Percentiles rank a stretch among this genome's conserved stretches.
Evolutionary conservation across 2,113 vertebrate genomes (phyloP).

Genomic region (Grallaria varia): DNA sequence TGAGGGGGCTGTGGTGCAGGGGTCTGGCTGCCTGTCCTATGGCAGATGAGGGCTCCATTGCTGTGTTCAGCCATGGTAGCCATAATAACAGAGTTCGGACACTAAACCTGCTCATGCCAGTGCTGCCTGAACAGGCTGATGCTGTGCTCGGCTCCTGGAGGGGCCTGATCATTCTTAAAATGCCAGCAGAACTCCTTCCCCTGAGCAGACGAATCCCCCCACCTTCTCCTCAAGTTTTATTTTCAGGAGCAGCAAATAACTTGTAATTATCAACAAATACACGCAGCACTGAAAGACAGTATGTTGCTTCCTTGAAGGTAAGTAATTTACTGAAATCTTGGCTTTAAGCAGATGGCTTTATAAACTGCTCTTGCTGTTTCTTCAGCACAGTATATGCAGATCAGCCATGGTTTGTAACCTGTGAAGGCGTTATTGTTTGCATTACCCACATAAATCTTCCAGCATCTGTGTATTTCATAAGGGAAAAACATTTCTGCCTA

Average conservation of each 20-base stretch:
- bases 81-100: neutral
- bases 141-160: neutral
- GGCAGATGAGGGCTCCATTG: neutral
- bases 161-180: neutral
- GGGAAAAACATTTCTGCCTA: constrained; percentile 28
- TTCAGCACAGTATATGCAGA: neutral
- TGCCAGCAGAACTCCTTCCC: neutral
- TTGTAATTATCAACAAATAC: neutral
- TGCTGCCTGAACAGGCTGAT: neutral
- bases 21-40: neutral
- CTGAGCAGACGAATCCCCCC: neutral
- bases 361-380: neutral
- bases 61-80: neutral
- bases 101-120: neutral
- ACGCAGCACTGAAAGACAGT: neutral
- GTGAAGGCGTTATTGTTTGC: constrained; percentile 12
- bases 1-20: neutral
- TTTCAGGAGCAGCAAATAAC: neutral
- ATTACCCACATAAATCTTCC: constrained; percentile 41
- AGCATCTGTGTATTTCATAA: constrained; percentile 47
- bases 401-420: neutral
- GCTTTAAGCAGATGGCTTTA: constrained; percentile 20
- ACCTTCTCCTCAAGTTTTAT: neutral
- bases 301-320: neutral
- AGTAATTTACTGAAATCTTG: neutral